phyloP scores from a whole-genome alignment of 2,113 vertebrate genomes.

The Scatophagus argus region DNA sequence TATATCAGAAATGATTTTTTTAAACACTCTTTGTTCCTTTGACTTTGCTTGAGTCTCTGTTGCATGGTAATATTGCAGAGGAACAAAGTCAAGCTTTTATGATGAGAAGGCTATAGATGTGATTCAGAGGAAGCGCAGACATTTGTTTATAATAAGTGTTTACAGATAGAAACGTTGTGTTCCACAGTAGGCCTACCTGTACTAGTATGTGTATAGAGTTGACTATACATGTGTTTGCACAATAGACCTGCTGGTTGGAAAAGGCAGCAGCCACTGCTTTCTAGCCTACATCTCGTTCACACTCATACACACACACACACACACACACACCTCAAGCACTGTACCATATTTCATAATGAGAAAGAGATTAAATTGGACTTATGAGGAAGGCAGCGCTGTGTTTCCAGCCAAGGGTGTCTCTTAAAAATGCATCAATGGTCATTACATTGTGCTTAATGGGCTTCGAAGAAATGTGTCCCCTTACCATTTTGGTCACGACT shows the following conservation, averaged over 20 bases:
- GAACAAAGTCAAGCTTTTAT: not conserved
- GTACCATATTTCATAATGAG: slow-evolving; percentile 61
- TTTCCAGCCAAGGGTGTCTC: slow-evolving; percentile 71
- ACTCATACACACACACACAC: slow-evolving; percentile 15
- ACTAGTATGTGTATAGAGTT: not conserved
- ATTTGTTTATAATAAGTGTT: not conserved
- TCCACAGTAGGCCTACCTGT: no score
- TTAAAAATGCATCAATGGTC: slow-evolving; percentile 74
- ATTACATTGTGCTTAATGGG: slow-evolving; percentile 70
- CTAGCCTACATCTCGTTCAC: slow-evolving; percentile 21
- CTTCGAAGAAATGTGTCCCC: slow-evolving; percentile 59
- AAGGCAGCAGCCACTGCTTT: slow-evolving; percentile 31
- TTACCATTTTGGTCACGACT: slow-evolving; percentile 62
- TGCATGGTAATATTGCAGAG: not conserved
- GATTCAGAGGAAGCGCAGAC: no score
- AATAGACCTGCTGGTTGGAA: slow-evolving; percentile 4
- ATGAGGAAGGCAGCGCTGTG: slow-evolving; percentile 57
- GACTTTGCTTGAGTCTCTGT: not conserved
- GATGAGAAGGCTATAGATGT: not conserved
- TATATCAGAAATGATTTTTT: not conserved
- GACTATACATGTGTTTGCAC: no score
- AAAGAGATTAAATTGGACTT: slow-evolving; percentile 71
- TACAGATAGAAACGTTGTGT: not conserved
- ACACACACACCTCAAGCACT: slow-evolving; percentile 31
- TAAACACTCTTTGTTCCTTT: not conserved